Base-by-base conservation (phyloP, 2,113 vertebrate genomes). In the Nanorana parkeri region DNA sequence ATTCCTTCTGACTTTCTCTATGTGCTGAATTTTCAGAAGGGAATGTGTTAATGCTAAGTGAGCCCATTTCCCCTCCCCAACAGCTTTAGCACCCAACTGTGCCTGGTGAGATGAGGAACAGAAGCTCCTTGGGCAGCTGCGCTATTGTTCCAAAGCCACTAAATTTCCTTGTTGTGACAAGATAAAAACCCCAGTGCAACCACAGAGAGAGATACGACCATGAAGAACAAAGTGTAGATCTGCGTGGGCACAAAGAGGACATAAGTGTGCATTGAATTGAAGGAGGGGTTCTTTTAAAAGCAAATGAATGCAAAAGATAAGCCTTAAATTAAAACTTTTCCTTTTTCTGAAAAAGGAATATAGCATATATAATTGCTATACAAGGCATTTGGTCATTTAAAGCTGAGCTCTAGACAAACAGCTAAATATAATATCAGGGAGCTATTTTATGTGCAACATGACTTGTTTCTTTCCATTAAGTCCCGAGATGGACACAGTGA, bases 141-240 rank as follows among this genome's bases (percentile, higher is more conserved):
- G 77, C 77, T 68, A 79, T 79, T 79, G 77, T 79, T 79, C 28
- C 16, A 1, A 56, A 32, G 36, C 64, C 17, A 15, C 52, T 56
- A 16, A 67, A 58, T 52, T 78, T 68, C 76, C 63, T 67, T 78
- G 63, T 67, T 78, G 76, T 67, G 76, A 67, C 76, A 78, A 66
- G 61, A 11, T 52, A 68, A 32, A 78, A 32, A 17, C 24, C 32
- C 16, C 17, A 41, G 28, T 36, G 17, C 20, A 41, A 28, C 77
- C 26, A 41, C 65, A 41, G 52, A 23, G 26, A 68, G 21, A 24
- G 13, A 66, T 15, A 55, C 13, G 8, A 51, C 58, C 6, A 24
- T 52, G 20, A 65, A n/a, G 67, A 29, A 52, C 51, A 66, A 67
- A 52, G n/a, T 76, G 41, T 17, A 77, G 36, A 77, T 77, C 36